Base-by-base conservation (phyloP, 2,888 invertebrate species). In the Morpho deidamia region DNA sequence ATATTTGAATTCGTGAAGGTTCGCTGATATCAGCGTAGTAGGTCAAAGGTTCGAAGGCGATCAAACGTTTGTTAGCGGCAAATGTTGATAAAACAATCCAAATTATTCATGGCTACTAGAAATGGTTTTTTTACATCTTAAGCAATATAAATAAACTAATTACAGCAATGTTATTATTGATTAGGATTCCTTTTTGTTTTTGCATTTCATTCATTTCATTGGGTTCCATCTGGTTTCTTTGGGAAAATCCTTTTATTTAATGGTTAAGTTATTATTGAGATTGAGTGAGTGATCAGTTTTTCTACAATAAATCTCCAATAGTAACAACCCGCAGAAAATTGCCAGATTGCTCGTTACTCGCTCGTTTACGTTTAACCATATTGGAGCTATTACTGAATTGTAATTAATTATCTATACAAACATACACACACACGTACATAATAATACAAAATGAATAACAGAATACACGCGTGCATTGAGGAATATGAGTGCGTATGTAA, bases 21-120 rank as follows among this genome's bases (percentile, higher is more conserved):
- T 55, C 47, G 56, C 39, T 42, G 60, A 62, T 66, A 64, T 60
- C 61, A 54, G 54, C 42, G 42, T 42, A 23, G 38, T 11, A 41
- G 66, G 62, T 59, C 58, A 63, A 59, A 46, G 58, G 65, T 58
- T 64, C 60, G 52, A 44, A 33, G 50, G 50, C 51, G 48, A 48
- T 53, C 56, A 56, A 56, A 59, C 45, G 56, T 52, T 41, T 43
- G n/a, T n/a, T 44, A 51, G 38, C 55, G 42, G 44, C 49, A 49
- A 34, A 38, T 58, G 51, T 55, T 54, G 48, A 58, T 56, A 58
- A 61, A 51, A 46, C 45, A 45, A 51, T 47, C 43, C 12, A 32
- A 41, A 48, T 56, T 37, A 33, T 42, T 35, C 42, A 42, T 35
- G 41, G 35, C 41, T 49, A 35, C 34, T 32, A 37, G 7, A 8